Evolutionary conservation across 1,140 invertebrate genomes (phyloP).

Genomic region (Drosophila triauraria): DNA sequence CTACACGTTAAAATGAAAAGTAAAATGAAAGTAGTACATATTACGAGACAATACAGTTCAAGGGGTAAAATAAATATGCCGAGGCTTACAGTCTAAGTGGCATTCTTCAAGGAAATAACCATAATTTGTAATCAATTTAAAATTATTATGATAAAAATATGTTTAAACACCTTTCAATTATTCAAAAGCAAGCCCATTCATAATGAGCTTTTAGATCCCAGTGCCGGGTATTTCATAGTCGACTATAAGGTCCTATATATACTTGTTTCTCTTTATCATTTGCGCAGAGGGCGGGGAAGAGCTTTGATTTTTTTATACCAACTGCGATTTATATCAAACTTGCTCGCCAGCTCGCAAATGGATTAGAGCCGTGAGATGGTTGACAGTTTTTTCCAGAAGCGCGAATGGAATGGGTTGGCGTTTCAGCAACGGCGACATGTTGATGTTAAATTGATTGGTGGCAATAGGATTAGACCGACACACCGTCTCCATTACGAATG

Average conservation of each 20-base stretch:
- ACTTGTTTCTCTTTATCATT: neutral
- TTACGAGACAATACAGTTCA: neutral
- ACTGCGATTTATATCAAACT: slow-evolving; percentile 59
- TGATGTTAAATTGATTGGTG: slow-evolving; percentile 50
- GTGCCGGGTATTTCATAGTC: neutral
- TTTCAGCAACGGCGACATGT: slow-evolving; percentile 6
- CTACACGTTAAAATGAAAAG: slow-evolving; percentile 2
- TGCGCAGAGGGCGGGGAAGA: neutral
- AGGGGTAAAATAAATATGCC: neutral
- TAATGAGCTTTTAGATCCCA: too few species aligned
- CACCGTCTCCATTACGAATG: slow-evolving; percentile 22
- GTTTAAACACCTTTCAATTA: too few species aligned
- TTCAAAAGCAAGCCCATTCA: too few species aligned
- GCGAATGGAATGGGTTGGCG: slow-evolving; percentile 3
- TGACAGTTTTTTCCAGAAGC: slow-evolving; percentile 49
- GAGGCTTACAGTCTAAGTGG: neutral
- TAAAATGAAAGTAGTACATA: neutral
- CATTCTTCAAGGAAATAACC: neutral
- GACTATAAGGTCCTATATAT: neutral
- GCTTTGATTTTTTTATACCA: slow-evolving; percentile 21
- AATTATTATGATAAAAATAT: too few species aligned
- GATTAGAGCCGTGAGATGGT: slow-evolving; percentile 54
- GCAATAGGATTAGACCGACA: slow-evolving; percentile 37
- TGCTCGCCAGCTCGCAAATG: slow-evolving; percentile 50
- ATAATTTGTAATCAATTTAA: neutral